Conservation (phyloP, 2,113 vertebrate species). For the Rutilus rutilus region DNA sequence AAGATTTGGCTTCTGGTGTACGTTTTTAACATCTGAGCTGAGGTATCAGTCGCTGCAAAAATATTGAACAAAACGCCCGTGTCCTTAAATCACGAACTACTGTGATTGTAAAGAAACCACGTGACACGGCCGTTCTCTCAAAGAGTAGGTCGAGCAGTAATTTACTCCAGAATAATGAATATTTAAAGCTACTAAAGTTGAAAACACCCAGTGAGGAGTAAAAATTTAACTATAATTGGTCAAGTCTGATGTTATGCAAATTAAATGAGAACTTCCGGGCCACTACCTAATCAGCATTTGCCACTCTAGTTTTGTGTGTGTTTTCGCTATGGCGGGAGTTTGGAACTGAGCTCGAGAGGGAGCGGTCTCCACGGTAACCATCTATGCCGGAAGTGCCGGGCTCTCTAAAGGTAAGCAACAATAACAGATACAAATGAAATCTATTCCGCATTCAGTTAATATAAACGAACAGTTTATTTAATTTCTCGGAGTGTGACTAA, state of each 20-base stretch:
- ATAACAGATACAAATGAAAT: neutral
- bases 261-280: neutral
- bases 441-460: neutral
- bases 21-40: neutral
- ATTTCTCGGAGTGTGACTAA: neutral
- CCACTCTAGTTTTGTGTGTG: neutral
- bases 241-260: too few species aligned
- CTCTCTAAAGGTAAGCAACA: neutral
- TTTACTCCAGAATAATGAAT: too few species aligned
- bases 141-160: neutral
- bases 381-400: slow-evolving; percentile 11
- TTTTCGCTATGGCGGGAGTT: slow-evolving; percentile 1
- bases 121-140: neutral
- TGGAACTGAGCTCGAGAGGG: neutral
- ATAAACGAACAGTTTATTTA: neutral
- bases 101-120: neutral
- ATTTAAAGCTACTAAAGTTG: neutral
- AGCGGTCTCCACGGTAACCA: slow-evolving; percentile 19
- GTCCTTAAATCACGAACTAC: neutral
- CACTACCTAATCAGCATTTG: neutral
- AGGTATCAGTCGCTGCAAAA: neutral
- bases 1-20: neutral
- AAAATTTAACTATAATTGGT: neutral
- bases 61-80: neutral
- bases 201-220: neutral